These are phyloP conservation scores for Agonopterix subpropinquella DNA, from an alignment of 2,888 invertebrate species.

Conservation along the genomic window DNA sequence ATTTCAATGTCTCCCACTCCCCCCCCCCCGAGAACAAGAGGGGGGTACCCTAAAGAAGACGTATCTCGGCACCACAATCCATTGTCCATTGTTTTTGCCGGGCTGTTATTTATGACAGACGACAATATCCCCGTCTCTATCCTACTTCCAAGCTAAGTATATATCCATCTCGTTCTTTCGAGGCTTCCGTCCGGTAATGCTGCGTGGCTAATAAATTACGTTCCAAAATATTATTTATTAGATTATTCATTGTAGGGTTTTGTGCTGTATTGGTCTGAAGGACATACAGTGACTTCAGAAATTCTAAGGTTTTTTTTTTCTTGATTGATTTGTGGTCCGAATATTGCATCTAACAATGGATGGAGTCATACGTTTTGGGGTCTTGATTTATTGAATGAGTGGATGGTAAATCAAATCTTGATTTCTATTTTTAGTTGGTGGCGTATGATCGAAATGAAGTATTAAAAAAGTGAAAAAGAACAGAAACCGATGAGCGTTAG, in stretches of 20 bases:
- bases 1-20: conserved; percentile 22
- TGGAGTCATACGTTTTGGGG: not conserved
- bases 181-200: conserved; percentile 68
- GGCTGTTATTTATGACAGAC: conserved; percentile 71
- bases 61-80: conserved; percentile 68
- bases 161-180: conserved; percentile 33
- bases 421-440: not conserved
- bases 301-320: conserved; percentile 28
- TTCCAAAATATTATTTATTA: conserved; percentile 73
- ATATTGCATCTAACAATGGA: not conserved
- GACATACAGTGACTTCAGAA: conserved; percentile 46
- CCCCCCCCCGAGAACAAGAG: conserved; percentile 10
- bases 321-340: conserved; percentile 61
- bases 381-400: not conserved
- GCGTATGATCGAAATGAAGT: not conserved
- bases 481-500: not conserved
- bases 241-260: conserved; percentile 66
- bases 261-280: conserved; percentile 68
- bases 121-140: conserved; percentile 46
- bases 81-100: conserved; percentile 75
- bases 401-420: not conserved
- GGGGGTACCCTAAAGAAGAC: conserved; percentile 60
- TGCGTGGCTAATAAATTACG: conserved; percentile 65
- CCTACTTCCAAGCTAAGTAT: conserved; percentile 20
- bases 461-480: not conserved